phyloP scores from a whole-genome alignment of 2,113 vertebrate genomes.

The Ivindomyrus marchei region DNA sequence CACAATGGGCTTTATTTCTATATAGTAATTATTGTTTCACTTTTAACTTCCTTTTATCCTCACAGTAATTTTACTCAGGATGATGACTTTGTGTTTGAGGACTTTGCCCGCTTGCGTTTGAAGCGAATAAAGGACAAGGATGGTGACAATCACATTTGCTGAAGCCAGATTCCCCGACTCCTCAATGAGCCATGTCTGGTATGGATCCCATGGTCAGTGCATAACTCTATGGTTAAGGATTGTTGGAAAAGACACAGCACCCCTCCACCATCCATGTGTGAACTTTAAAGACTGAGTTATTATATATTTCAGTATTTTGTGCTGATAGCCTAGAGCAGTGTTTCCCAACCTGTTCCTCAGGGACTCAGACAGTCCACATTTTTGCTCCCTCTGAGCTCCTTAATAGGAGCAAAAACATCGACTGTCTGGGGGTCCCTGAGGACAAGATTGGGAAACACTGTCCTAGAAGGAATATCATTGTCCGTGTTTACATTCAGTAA shows the following conservation, averaged over 20 bases:
- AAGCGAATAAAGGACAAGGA: constrained; percentile 66
- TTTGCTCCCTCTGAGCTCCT: not conserved
- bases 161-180: constrained; percentile 25
- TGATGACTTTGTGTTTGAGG: constrained; percentile 78
- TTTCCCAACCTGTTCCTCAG: not conserved
- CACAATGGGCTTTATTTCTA: not conserved
- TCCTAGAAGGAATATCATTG: not conserved
- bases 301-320: not conserved
- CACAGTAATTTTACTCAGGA: constrained; percentile 56
- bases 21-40: not conserved
- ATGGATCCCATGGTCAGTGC: not conserved
- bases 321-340: not conserved
- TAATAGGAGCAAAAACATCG: not conserved
- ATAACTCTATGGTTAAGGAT: not conserved
- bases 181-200: not conserved
- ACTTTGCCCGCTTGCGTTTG: constrained; percentile 72
- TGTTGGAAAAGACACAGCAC: not conserved
- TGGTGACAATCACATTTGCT: constrained; percentile 64
- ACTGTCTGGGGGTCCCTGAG: not conserved
- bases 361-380: not conserved
- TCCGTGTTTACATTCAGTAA: not conserved
- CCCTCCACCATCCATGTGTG: not conserved
- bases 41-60: constrained; percentile 14
- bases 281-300: not conserved
- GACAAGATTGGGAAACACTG: not conserved